A percentile compares a stretch with the other conserved stretches of the same genome.
phyloP scores from a whole-genome alignment of 2,113 vertebrate genomes.

The Proterorhinus semilunaris region DNA sequence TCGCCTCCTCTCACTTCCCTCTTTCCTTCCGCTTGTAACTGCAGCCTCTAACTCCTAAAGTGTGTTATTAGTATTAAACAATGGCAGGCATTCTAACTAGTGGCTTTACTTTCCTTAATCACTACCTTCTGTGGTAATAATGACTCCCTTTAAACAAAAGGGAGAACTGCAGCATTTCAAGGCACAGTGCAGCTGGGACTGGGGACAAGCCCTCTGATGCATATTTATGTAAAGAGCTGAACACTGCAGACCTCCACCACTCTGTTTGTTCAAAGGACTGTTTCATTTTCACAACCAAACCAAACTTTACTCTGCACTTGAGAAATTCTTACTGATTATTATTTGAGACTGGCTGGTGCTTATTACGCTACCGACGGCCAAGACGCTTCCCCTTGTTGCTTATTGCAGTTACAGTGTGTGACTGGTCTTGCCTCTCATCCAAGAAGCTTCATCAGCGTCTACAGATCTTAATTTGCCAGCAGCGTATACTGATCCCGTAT shows the following conservation, averaged over 20 bases:
- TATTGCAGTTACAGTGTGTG: no score
- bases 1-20: conserved; percentile 31
- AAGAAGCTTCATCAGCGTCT: no score
- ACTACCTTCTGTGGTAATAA: conserved; percentile 60
- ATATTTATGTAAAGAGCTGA: conserved; percentile 19
- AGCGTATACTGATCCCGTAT: no score
- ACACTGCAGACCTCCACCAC: neutral
- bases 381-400: no score
- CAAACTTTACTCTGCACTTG: neutral
- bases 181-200: conserved; percentile 57
- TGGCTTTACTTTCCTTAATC: conserved; percentile 67
- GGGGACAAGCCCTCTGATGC: conserved; percentile 18
- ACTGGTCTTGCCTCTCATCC: no score
- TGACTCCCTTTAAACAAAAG: conserved; percentile 53
- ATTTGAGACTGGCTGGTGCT: no score
- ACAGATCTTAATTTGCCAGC: no score
- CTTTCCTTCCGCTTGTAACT: conserved; percentile 59
- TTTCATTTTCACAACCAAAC: neutral
- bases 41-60: conserved; percentile 56
- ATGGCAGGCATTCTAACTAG: conserved; percentile 64
- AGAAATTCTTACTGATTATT: neutral
- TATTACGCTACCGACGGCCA: no score
- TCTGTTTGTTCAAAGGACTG: neutral
- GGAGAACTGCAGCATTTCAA: conserved; percentile 49
- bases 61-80: conserved; percentile 70